Evolutionary conservation across 2,888 invertebrate genomes (phyloP).

Genomic region (Harpagoxenus sublaevis): DNA sequence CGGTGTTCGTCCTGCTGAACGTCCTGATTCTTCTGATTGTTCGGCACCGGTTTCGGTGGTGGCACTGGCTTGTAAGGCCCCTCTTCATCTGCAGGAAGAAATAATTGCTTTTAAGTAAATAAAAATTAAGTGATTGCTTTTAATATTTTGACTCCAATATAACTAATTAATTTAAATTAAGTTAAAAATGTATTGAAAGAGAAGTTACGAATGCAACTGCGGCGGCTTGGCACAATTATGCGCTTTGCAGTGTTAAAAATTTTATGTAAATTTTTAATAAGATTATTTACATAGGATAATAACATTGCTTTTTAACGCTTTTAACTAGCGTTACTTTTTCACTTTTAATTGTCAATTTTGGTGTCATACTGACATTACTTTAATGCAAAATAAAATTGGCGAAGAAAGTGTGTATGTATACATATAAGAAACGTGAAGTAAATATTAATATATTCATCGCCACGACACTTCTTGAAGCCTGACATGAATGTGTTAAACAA

Average conservation of each 20-base stretch:
- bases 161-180: neutral
- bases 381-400: neutral
- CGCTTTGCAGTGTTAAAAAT: neutral
- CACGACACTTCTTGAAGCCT: neutral
- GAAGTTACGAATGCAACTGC: neutral
- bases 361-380: neutral
- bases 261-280: neutral
- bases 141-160: neutral
- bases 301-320: neutral
- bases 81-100: slow-evolving; percentile 86
- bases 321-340: no score
- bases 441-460: slow-evolving; percentile 31
- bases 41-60: slow-evolving; percentile 88
- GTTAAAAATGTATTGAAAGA: neutral
- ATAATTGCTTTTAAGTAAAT: neutral
- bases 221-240: neutral
- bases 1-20: slow-evolving; percentile 89
- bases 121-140: neutral
- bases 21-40: slow-evolving; percentile 80
- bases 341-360: neutral
- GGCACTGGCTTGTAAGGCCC: slow-evolving; percentile 89
- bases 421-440: slow-evolving; percentile 21
- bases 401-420: neutral
- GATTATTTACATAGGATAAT: neutral
- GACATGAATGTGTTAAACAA: slow-evolving; percentile 36